phyloP scores from a whole-genome alignment of 2,797 vertebrate species.

The Peromyscus aztecus region DNA sequence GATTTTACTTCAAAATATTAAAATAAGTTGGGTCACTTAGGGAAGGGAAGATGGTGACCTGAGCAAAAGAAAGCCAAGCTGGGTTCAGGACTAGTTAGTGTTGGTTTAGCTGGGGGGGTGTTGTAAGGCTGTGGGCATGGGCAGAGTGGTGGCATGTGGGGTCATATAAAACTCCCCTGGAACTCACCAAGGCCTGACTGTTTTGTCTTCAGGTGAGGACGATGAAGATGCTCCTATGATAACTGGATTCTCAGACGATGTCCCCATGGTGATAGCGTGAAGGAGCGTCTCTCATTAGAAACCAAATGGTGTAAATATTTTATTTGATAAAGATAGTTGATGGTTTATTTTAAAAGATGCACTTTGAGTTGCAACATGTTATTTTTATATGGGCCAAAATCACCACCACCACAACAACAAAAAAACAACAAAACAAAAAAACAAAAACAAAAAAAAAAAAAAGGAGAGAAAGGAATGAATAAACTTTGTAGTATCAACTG shows the following conservation, averaged over 20 bases:
- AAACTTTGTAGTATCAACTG: slow-evolving; percentile 89
- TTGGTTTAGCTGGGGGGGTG: background rate
- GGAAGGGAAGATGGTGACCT: background rate
- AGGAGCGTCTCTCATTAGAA: slow-evolving; percentile 85
- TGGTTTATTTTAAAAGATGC: slow-evolving; percentile 91
- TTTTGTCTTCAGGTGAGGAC: slow-evolving; percentile 93
- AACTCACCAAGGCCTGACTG: slow-evolving; percentile 35
- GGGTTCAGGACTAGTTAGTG: background rate
- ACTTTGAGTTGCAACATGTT: slow-evolving; percentile 93
- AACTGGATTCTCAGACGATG: slow-evolving; percentile 98
- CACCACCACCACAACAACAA: slow-evolving; percentile 31
- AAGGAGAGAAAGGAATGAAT: slow-evolving; percentile 79
- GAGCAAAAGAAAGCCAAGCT: background rate
- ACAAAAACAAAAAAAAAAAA: slow-evolving; percentile 38
- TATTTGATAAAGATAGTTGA: slow-evolving; percentile 90
- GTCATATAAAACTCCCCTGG: fast-evolving
- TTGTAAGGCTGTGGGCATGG: background rate
- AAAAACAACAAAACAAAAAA: slow-evolving; percentile 7
- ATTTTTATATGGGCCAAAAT: slow-evolving; percentile 92
- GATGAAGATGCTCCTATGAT: slow-evolving; percentile 99
- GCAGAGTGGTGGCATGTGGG: fast-evolving
- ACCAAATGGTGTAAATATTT: slow-evolving; percentile 92
- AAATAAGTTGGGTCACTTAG: background rate
- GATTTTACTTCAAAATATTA: background rate
- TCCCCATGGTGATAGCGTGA: slow-evolving; percentile 99